Base-by-base conservation (phyloP, 2,888 invertebrate species). In the Nyleta sp. region DNA sequence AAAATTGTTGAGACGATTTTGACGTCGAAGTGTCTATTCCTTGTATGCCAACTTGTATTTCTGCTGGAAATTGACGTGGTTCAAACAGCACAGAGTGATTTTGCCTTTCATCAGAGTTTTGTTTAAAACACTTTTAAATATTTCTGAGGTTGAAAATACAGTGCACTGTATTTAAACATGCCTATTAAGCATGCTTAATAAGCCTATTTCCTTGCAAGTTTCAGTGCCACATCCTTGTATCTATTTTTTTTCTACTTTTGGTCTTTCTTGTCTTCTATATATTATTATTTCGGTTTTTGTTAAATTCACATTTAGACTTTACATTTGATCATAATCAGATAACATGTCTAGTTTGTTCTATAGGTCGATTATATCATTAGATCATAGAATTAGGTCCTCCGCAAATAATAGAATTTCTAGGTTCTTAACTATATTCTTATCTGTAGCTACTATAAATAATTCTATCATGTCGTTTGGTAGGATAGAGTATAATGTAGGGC, bases 321-420 rank as follows among this genome's bases (percentile, higher is more conserved):
- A 68, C 2, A 15, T 15, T 0, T 59, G 24, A 33, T 59, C 52
- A n/a, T 74, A 74, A 18, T 17, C 7, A 6, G 15, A 17, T 0
- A 75, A 17, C 0, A 55, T 55, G 8, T 67, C 20, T 2, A 75
- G 10, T 22, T 68, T 60, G 7, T 42, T 33, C 13, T 62, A 38
- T 1, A 75, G 15, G 8, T 60, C 48, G 7, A 67, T n/a, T 15
- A 52, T 7, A 11, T 60, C 28, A 0, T 75, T 46, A 1, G 57
- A 15, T 1, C 33, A 20, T 7, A 75, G 10, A 22, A 75, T 55
- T n/a, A 75, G 7, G 17, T 68, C 74, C 10, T 75, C 75, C 0
- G 62, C 59, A 20, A 74, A 74, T 4, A 74, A 15, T 11, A 67
- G 33, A n/a, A 68, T 11, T 46, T 75, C 74, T 1, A 67, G 42